Evolutionary conservation across 2,888 invertebrate species (phyloP), one percentile per base, ranked within the genome.

Genomic region (Noctua pronuba): DNA sequence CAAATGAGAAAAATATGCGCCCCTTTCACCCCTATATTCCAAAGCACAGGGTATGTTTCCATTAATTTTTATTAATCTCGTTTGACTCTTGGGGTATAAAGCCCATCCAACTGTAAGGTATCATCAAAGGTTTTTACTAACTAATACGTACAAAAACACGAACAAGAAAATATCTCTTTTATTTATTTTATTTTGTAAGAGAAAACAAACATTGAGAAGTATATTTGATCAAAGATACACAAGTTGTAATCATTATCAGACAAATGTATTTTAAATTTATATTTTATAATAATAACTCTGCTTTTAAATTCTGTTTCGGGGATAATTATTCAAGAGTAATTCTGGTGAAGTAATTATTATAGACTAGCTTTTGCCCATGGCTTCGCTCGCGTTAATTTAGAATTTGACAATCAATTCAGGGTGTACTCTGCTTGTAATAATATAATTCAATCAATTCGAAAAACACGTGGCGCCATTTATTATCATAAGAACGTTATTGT

Each of bases 11-110:
- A 77, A 73, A 80, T 65, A 69, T 73, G 62, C 28, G 64, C 31
- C 58, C 58, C 28, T 46, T 69, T 66, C 21, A 16, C 35, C 38
- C 60, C 18, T 58, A 18, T 16, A 35, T 60, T 28, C 41, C 49
- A 46, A 66, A 67, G 64, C 65, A 67, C 21, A 72, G 73, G 64
- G 10, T 70, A 83, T 49, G 73, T 69, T 83, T 79, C 69, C 67
- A 80, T 80, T 76, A 79, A 49, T 86, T 88, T 87, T 84, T 84
- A 83, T 86, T 86, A 86, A 86, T 86, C 60, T 78, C 62, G 28
- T 78, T 81, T 83, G 70, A 75, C 79, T 88, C 78, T 79, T 76
- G 46, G 35, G 68, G 74, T 41, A 76, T 62, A 70, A 80, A 76
- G 38, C 70, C 66, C 73, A 81, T 38, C 60, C 74, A 79, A 52